phyloP scores from a whole-genome alignment of 2,797 vertebrate species.

The Pempheris klunzingeri region DNA sequence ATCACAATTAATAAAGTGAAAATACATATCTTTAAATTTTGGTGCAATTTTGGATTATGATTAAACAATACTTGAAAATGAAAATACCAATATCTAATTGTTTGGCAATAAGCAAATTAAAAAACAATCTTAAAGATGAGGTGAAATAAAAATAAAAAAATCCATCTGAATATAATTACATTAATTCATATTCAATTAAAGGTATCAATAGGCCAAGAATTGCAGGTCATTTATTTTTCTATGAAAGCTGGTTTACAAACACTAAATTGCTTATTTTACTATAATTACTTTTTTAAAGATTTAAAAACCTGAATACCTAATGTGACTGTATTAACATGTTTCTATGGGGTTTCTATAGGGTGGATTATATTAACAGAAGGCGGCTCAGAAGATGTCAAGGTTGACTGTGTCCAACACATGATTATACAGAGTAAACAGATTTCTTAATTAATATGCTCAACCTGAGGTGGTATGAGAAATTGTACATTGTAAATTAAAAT shows the following conservation, averaged over 20 bases:
- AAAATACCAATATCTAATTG: background rate
- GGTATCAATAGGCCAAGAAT: background rate
- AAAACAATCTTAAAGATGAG: background rate
- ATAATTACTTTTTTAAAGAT: background rate
- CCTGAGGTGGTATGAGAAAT: too few species aligned
- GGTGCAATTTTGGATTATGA: background rate
- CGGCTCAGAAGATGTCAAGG: background rate
- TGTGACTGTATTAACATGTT: background rate
- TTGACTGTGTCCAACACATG: background rate
- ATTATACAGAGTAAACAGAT: conserved; percentile 6
- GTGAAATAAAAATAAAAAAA: background rate
- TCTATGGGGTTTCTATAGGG: too few species aligned
- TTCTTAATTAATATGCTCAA: too few species aligned
- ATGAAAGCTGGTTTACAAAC: background rate
- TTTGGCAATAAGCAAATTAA: background rate
- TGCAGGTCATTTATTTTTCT: background rate
- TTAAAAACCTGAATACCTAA: background rate
- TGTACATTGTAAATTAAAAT: background rate
- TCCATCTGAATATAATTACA: background rate
- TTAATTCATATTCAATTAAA: conserved; percentile 12
- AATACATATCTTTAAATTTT: background rate
- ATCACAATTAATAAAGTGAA: conserved; percentile 36
- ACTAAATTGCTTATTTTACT: background rate
- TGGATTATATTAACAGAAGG: conserved; percentile 3
- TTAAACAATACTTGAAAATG: background rate